A percentile compares a stretch with the other conserved stretches of the same genome.
Evolutionary conservation across 2,888 invertebrate species (phyloP).

Genomic region (Antheraea assamensis): DNA sequence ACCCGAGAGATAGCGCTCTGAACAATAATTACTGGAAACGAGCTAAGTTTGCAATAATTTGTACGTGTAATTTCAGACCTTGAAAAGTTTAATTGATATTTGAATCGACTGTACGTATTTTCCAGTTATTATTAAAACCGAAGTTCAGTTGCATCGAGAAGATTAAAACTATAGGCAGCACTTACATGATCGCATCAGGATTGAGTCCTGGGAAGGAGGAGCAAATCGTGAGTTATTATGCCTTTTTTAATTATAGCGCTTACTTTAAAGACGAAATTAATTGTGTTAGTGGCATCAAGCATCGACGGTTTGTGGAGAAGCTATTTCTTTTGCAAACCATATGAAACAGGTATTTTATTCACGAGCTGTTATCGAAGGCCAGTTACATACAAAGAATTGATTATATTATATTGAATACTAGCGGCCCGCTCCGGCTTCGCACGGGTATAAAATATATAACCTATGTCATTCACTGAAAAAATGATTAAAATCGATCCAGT

Average conservation of each 20-base stretch:
- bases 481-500: too few relatives aligned
- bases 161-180: conserved; percentile 98
- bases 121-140: conserved; percentile 92
- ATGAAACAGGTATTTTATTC: too few relatives aligned
- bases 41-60: background rate
- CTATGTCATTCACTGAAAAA: too few relatives aligned
- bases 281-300: too few relatives aligned
- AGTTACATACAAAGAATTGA: too few relatives aligned
- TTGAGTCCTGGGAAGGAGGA: conserved; percentile 94
- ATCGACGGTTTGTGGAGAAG: too few relatives aligned
- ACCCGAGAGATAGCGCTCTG: too few relatives aligned
- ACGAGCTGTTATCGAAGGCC: too few relatives aligned
- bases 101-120: conserved; percentile 23
- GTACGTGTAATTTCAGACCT: background rate
- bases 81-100: background rate
- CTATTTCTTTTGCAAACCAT: background rate
- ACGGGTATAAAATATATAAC: too few relatives aligned
- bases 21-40: too few relatives aligned
- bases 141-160: conserved; percentile 98
- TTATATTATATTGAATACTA: too few relatives aligned
- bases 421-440: too few relatives aligned
- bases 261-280: background rate
- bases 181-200: conserved; percentile 98
- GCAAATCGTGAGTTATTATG: conserved; percentile 83
- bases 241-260: background rate